phyloP scores from a whole-genome alignment of 1,140 invertebrate genomes.

The Macrocentrus cingulum region DNA sequence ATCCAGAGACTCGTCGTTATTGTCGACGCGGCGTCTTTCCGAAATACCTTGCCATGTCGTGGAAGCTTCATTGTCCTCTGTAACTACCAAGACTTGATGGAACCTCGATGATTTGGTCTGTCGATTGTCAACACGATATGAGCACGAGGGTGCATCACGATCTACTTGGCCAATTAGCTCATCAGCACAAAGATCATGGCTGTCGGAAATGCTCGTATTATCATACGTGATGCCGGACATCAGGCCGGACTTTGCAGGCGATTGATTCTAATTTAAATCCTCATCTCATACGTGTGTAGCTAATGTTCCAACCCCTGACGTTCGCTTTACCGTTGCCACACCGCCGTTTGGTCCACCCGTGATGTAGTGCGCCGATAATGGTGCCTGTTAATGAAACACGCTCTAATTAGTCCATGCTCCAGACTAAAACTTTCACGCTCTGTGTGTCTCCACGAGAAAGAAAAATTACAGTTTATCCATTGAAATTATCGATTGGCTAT shows the following conservation, averaged over 20 bases:
- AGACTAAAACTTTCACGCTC: background rate
- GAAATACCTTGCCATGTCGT: background rate
- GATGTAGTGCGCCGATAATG: constrained; percentile 57
- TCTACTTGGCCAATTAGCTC: background rate
- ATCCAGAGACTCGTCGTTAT: constrained; percentile 39
- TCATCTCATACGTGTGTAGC: constrained; percentile 65
- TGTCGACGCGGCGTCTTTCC: constrained; percentile 11
- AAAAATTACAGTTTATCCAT: too few relatives aligned
- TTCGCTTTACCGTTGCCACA: constrained; percentile 57
- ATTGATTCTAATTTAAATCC: constrained; percentile 53
- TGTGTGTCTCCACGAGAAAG: background rate
- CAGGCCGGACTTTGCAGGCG: constrained; percentile 27
- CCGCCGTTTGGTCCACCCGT: constrained; percentile 59
- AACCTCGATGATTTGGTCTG: background rate
- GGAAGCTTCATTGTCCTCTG: background rate
- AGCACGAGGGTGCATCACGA: background rate
- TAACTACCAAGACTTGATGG: background rate
- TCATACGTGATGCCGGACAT: constrained; percentile 6
- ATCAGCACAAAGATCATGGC: too few relatives aligned
- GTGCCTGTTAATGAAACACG: constrained; percentile 39
- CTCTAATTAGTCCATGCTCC: too few relatives aligned
- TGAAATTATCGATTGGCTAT: too few relatives aligned
- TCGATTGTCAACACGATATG: background rate
- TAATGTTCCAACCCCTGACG: constrained; percentile 59
- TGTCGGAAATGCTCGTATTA: background rate